phyloP scores from a whole-genome alignment of 2,113 vertebrate genomes.

The Calypte anna region DNA sequence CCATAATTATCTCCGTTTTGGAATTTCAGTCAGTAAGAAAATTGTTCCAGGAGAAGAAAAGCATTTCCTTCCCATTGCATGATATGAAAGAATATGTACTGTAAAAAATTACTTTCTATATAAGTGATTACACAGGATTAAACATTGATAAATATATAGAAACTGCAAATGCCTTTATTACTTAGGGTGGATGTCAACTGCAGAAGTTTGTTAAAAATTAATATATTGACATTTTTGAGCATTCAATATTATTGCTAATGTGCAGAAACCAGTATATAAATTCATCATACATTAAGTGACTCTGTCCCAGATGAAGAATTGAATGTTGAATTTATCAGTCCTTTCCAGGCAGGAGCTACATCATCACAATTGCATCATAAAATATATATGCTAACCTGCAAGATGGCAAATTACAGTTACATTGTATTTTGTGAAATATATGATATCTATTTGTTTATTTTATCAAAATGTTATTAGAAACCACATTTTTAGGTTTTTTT shows the following conservation, averaged over 20 bases:
- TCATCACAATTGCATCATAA: not conserved
- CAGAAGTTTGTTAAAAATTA: not conserved
- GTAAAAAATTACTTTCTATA: not conserved
- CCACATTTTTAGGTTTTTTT: not conserved
- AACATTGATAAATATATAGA: not conserved
- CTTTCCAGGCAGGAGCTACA: not conserved
- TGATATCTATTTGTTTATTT: not conserved
- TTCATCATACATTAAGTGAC: not conserved
- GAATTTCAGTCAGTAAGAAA: not conserved
- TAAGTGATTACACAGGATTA: not conserved
- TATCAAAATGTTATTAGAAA: not conserved
- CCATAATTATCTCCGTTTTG: not conserved
- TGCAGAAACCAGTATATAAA: not conserved
- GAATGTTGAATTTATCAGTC: not conserved
- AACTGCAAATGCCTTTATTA: conserved; percentile 5
- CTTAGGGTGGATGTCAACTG: not conserved
- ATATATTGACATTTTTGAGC: not conserved
- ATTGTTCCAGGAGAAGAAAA: not conserved
- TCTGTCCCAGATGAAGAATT: not conserved
- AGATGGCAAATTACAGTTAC: not conserved
- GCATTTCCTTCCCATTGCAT: not conserved
- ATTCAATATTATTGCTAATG: not conserved
- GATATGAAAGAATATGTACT: not conserved
- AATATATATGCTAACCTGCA: not conserved
- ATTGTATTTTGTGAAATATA: not conserved